Percentiles rank a stretch among this genome's conserved stretches.
phyloP scores from a whole-genome alignment of 2,113 vertebrate species.

The Mastomys coucha region DNA sequence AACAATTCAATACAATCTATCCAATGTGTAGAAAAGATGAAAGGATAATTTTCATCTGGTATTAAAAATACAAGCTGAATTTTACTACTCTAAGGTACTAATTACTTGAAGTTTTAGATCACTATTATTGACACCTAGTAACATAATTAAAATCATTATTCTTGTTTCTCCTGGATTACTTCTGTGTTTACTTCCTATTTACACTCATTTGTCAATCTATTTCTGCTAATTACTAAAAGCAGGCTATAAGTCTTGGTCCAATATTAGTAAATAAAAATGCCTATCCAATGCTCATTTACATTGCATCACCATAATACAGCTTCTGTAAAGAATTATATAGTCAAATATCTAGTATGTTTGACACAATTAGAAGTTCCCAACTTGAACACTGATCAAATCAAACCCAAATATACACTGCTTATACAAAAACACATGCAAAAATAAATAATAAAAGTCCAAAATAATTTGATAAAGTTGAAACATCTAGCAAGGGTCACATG shows the following conservation, averaged over 20 bases:
- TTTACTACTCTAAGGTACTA: constrained; percentile 35
- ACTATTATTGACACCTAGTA: constrained; percentile 17
- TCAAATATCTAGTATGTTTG: not conserved
- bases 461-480: not conserved
- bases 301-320: not conserved
- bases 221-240: constrained; percentile 12
- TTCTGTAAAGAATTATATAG: not conserved
- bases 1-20: constrained; percentile 46
- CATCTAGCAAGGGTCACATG: not conserved
- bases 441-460: not conserved
- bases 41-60: not conserved
- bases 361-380: not conserved
- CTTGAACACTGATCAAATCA: not conserved
- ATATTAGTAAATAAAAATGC: not conserved
- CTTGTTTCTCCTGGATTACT: constrained; percentile 41
- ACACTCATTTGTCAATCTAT: constrained; percentile 34
- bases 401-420: not conserved
- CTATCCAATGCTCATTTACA: not conserved
- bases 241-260: not conserved
- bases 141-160: constrained; percentile 8
- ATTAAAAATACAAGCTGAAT: constrained; percentile 36
- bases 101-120: constrained; percentile 38
- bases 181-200: constrained; percentile 25
- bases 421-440: not conserved
- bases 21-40: not conserved